A percentile compares a stretch with the other conserved stretches of the same genome.
Conservation (phyloP, 2,888 invertebrate genomes). For the Graphium colonna region DNA sequence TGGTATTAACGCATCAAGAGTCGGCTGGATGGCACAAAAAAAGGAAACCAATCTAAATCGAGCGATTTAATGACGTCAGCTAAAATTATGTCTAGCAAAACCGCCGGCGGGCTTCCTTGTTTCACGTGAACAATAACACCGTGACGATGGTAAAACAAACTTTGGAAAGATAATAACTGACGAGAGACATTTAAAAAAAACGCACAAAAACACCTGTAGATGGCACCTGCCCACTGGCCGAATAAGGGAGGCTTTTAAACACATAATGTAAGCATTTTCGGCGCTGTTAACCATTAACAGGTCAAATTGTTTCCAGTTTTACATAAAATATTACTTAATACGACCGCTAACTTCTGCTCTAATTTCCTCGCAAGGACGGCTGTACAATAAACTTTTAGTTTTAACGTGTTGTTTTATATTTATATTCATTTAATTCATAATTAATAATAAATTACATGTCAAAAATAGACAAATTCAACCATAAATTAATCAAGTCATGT, state of each 20-base stretch:
- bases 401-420: no score
- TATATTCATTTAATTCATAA: no score
- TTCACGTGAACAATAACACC: conserved; percentile 52
- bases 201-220: conserved; percentile 56
- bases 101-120: conserved; percentile 48
- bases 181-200: conserved; percentile 50
- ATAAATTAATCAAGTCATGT: no score
- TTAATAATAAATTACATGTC: no score
- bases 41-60: conserved; percentile 62
- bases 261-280: not conserved
- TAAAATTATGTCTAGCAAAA: conserved; percentile 48
- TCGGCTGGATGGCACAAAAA: conserved; percentile 33
- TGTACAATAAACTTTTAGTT: no score
- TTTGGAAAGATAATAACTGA: conserved; percentile 45
- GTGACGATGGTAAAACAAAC: conserved; percentile 75
- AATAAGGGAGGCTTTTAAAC: conserved; percentile 15
- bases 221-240: conserved; percentile 16
- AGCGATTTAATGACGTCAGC: conserved; percentile 69
- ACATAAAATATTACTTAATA: not conserved
- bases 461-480: no score
- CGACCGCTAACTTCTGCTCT: no score
- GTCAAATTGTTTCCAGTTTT: conserved; percentile 1
- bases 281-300: not conserved
- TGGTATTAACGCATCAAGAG: conserved; percentile 52
- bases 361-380: no score